Base-by-base conservation (phyloP, 2,797 vertebrate genomes). In the Urophycis tenuis region DNA sequence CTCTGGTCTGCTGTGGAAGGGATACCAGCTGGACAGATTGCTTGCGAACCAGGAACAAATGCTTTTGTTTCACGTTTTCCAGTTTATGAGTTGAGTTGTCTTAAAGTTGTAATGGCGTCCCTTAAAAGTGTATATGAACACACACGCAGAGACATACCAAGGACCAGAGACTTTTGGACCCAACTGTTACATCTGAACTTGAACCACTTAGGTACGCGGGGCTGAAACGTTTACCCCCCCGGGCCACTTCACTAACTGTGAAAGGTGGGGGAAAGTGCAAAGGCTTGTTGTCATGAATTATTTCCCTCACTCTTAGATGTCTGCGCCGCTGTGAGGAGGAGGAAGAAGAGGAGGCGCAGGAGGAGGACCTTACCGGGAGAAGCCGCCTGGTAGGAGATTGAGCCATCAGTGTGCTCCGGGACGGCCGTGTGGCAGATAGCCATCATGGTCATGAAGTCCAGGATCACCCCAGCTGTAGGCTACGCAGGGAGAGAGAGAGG, bases 371-470 rank as follows among this genome's bases (percentile, higher is more conserved):
- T 91, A 99, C 98, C 97, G 95, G 98, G 98, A 83, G 97, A 99
- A 29, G 97, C 96, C 71, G 98, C 98, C 88, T 99, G 98, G 88
- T 98, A 99, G 87, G 93, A 88, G 78, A 99, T 98, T 81, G 88
- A 93, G 85, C 94, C 95, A 0, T 94, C 95, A 0, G 84, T 94
- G 84, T 81, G 92, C 89, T 99, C 98, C 1, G 98, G 98, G 53
- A 99, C 97, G 15, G 96, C 96, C 74, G 98, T 99, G 92, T 99
- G 98, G 92, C 98, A 99, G 87, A 97, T 93, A n/a, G 97, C 96
- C 97, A 99, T 98, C 98, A 99, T 99, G 73, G 96, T 99, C 91
- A 99, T 95, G 91, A 99, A 99, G 19, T 99, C 97, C 90, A 94
- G 94, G 88, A 99, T 98, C 88, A 98, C 88, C 78, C 96, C 92